Evolutionary conservation across 2,113 vertebrate genomes (phyloP).

Genomic region (Mustela lutreola): DNA sequence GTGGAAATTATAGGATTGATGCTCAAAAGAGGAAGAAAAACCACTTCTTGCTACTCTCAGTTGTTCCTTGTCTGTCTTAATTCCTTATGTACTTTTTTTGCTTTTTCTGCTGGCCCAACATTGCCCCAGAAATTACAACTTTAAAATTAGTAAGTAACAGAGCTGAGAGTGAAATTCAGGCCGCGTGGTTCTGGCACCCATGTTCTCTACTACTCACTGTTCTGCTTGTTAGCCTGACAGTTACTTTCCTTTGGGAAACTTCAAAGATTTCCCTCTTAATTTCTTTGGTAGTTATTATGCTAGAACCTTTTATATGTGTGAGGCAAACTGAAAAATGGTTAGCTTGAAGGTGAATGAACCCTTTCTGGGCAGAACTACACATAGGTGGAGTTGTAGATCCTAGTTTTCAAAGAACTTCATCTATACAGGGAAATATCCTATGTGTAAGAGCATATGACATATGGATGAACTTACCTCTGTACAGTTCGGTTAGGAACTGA

Average conservation of each 20-base stretch:
- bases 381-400: neutral
- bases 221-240: neutral
- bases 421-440: neutral
- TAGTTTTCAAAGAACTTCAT: neutral
- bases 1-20: slow-evolving; percentile 38
- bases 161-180: neutral
- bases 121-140: neutral
- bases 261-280: neutral
- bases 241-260: neutral
- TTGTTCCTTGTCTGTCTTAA: slow-evolving; percentile 35
- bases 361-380: neutral
- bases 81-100: neutral
- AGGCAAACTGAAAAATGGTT: neutral
- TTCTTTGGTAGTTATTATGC: neutral
- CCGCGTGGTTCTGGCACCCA: neutral
- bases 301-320: neutral
- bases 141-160: neutral
- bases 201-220: neutral
- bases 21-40: neutral
- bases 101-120: neutral
- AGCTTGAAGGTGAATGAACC: neutral
- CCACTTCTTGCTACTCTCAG: neutral
- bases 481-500: neutral
- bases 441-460: neutral
- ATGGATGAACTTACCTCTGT: neutral